Conservation (phyloP, 2,797 vertebrate genomes). For the Falco cherrug region DNA sequence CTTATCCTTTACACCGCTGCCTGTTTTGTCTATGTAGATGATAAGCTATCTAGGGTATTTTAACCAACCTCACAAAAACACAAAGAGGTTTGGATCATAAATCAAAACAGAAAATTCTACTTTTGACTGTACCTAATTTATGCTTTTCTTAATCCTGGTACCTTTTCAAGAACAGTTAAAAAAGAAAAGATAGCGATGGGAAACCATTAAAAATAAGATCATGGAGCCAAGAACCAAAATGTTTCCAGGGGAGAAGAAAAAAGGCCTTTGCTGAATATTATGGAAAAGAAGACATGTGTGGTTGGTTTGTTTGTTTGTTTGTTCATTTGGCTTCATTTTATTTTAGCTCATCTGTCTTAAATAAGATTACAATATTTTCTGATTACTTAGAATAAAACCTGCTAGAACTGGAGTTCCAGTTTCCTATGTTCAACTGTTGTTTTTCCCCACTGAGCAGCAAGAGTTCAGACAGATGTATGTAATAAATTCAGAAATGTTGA, state of each 20-base stretch:
- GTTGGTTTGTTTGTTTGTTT: background rate
- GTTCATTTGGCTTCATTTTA: background rate
- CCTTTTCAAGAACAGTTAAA: background rate
- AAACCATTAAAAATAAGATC: background rate
- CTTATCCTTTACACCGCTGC: background rate
- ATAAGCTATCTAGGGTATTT: background rate
- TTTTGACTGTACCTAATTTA: background rate
- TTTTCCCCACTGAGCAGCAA: slow-evolving; percentile 58
- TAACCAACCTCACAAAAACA: background rate
- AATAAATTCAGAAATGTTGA: slow-evolving; percentile 72
- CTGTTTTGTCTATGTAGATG: background rate
- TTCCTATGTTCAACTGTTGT: slow-evolving; percentile 40
- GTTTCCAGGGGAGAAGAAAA: background rate
- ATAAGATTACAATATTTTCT: background rate
- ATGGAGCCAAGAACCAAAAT: background rate
- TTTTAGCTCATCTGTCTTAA: background rate
- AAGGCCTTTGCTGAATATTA: background rate
- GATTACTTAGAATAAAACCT: background rate
- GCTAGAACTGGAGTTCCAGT: background rate
- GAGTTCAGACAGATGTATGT: slow-evolving; percentile 77
- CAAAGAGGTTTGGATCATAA: background rate
- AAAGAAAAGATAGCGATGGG: background rate
- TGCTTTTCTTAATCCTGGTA: background rate
- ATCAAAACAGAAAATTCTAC: background rate
- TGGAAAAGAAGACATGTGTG: background rate